Evolutionary conservation across 1,140 invertebrate genomes (phyloP).

Genomic region (Euura lappo): DNA sequence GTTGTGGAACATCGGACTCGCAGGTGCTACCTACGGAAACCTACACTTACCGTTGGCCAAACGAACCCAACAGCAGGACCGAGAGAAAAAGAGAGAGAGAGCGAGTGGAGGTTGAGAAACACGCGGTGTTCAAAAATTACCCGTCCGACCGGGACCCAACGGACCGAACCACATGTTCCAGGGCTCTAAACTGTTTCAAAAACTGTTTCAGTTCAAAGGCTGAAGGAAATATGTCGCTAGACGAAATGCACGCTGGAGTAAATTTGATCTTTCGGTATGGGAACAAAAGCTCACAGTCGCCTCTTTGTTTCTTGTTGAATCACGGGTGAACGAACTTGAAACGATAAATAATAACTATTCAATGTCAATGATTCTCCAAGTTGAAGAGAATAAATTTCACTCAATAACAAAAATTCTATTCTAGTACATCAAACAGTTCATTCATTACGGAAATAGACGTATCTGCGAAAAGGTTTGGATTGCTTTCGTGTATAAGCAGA

Average conservation of each 20-base stretch:
- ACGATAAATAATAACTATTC: too few relatives aligned
- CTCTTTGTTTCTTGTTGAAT: too few relatives aligned
- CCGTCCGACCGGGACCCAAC: background rate
- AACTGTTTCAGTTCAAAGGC: background rate
- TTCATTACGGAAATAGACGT: background rate
- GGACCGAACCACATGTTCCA: constrained; percentile 3
- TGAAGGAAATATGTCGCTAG: too few relatives aligned
- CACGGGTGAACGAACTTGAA: too few relatives aligned
- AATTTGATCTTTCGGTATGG: too few relatives aligned
- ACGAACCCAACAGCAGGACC: background rate
- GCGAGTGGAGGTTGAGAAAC: background rate
- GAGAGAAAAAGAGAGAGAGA: background rate
- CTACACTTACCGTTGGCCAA: constrained; percentile 4
- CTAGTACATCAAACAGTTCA: background rate
- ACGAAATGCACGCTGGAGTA: too few relatives aligned
- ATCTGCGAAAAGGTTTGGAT: too few relatives aligned
- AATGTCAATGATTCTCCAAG: too few relatives aligned
- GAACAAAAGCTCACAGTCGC: too few relatives aligned
- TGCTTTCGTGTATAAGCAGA: background rate
- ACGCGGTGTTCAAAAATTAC: constrained; percentile 1
- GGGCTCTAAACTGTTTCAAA: background rate
- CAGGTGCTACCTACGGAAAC: constrained; percentile 6
- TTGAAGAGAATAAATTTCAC: too few relatives aligned
- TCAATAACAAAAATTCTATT: too few relatives aligned
- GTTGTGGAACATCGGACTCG: background rate